Evolutionary conservation across 2,888 invertebrate species (phyloP).

Genomic region (Watsonalla binaria): DNA sequence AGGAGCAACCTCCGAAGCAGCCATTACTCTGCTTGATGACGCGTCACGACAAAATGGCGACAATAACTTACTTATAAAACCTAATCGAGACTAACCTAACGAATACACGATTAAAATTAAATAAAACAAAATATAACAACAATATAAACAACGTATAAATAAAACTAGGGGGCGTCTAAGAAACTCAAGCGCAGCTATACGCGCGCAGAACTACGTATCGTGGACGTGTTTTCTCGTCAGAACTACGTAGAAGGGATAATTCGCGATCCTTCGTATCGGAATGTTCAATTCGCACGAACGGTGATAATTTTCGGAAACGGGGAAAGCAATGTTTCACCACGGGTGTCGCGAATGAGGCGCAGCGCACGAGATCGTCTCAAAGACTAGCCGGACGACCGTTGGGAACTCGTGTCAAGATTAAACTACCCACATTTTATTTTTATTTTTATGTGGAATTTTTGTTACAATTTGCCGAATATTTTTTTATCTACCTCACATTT

Average conservation of each 20-base stretch:
- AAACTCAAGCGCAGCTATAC: conserved; percentile 30
- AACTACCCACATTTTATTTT: conserved; percentile 39
- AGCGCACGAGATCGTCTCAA: conserved; percentile 49
- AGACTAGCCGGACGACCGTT: conserved; percentile 40
- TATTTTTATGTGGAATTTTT: conserved; percentile 4
- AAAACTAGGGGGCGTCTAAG: conserved; percentile 36
- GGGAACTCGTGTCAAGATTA: background rate
- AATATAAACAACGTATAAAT: conserved; percentile 5
- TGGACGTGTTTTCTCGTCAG: conserved; percentile 10
- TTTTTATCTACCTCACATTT: background rate
- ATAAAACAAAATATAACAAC: conserved; percentile 24
- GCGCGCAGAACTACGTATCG: conserved; percentile 16
- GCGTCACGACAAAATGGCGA: conserved; percentile 59
- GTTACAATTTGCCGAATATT: background rate
- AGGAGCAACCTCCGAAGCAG: conserved; percentile 42
- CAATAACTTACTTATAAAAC: conserved; percentile 23
- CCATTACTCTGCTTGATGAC: conserved; percentile 34
- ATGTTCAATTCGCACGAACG: conserved; percentile 6
- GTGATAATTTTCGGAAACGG: conserved; percentile 4
- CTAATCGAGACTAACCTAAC: conserved; percentile 20
- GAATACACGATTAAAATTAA: conserved; percentile 14
- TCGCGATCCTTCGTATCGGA: conserved; percentile 11
- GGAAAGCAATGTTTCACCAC: conserved; percentile 28
- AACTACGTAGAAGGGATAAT: conserved; percentile 21
- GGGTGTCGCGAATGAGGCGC: conserved; percentile 34